These are phyloP conservation scores for Otus scops DNA, from an alignment of 2,797 vertebrate genomes.

Conservation along the genomic window DNA sequence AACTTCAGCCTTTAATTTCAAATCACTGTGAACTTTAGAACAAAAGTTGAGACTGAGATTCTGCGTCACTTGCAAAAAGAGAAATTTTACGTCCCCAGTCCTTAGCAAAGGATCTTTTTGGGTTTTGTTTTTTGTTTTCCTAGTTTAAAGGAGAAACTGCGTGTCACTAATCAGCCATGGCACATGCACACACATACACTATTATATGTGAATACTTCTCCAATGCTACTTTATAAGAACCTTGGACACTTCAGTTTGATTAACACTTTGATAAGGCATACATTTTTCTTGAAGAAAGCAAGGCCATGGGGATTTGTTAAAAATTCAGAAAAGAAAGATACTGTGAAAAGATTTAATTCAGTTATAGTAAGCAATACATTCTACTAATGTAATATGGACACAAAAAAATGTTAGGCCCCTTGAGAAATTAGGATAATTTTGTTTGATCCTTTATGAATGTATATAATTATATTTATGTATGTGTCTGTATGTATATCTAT, in stretches of 20 bases:
- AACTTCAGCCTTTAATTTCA: slow-evolving; percentile 57
- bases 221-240: slow-evolving; percentile 1
- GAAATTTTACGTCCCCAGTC: neutral
- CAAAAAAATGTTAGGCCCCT: slow-evolving; percentile 36
- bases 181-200: neutral
- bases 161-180: slow-evolving; percentile 12
- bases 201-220: slow-evolving; percentile 7
- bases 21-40: slow-evolving; percentile 51
- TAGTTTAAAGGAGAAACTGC: neutral
- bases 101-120: neutral
- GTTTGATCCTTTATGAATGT: slow-evolving; percentile 41
- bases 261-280: slow-evolving; percentile 57
- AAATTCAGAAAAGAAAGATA: slow-evolving; percentile 52
- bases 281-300: slow-evolving; percentile 62
- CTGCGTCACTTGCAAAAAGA: neutral
- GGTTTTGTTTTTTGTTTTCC: neutral
- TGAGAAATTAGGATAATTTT: slow-evolving; percentile 65
- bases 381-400: slow-evolving; percentile 66
- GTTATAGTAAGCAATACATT: slow-evolving; percentile 68
- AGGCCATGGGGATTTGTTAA: slow-evolving; percentile 54
- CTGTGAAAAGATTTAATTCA: slow-evolving; percentile 65
- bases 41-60: neutral
- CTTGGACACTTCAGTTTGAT: slow-evolving; percentile 59
- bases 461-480: slow-evolving; percentile 51
- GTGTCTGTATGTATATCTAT: slow-evolving; percentile 31